Conservation (phyloP, 2,113 vertebrate genomes). For the Malaclemys terrapin region DNA sequence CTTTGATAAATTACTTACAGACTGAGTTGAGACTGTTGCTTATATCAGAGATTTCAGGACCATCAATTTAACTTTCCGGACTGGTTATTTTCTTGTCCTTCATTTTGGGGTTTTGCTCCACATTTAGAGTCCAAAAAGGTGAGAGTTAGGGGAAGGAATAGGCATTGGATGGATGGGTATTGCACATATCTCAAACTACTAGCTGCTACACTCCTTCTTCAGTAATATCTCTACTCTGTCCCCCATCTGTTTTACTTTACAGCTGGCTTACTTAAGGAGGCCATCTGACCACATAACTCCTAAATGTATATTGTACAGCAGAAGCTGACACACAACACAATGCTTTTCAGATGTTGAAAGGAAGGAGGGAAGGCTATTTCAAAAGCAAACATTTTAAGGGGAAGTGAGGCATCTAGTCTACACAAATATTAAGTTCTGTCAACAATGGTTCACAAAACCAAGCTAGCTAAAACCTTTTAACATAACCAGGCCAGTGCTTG, state of each 20-base stretch:
- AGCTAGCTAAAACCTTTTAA: neutral
- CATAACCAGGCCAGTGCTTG: neutral
- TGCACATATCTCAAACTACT: neutral
- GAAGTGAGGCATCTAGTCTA: neutral
- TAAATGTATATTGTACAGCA: neutral
- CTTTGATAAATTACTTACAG: neutral
- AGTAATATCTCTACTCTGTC: neutral
- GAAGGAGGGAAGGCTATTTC: neutral
- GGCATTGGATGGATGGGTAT: fast-evolving
- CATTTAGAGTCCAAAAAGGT: neutral
- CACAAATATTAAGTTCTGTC: neutral
- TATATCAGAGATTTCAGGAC: neutral
- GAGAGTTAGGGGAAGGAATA: neutral
- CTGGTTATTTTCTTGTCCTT: neutral
- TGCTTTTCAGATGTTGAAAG: neutral
- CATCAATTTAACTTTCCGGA: neutral
- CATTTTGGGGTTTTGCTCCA: neutral
- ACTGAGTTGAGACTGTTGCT: neutral
- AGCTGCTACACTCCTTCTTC: neutral
- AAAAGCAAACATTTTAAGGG: neutral
- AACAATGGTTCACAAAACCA: neutral
- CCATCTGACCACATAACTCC: neutral
- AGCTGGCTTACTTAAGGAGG: neutral
- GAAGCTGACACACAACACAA: neutral
- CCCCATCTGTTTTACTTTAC: neutral